Base-by-base conservation (phyloP, 1,140 invertebrate genomes). In the Diprion similis region DNA sequence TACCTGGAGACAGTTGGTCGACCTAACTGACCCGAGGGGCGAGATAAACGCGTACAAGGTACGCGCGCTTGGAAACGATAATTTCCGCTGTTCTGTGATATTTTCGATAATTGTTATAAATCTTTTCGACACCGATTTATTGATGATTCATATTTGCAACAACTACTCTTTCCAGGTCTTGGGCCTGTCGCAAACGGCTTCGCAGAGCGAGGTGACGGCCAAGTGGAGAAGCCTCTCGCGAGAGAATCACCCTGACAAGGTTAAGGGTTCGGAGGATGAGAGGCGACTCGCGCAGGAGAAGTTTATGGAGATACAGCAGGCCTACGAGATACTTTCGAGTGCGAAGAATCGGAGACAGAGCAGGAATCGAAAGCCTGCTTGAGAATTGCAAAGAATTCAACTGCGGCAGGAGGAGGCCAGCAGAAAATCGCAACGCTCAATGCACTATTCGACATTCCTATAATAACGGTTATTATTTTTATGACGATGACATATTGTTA, bases 221-320 rank as follows among this genome's bases (percentile, higher is more conserved):
- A 91, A 89, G 71, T 99, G 96, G 92, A 86, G 95, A 68, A 89
- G 90, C 47, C 86, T 99, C 0, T 96, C 95, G 0, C 91, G 94
- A n/a, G 93, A 97, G 84, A 93, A 93, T 86, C 97, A 99, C 89
- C 97, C 97, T 0, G 97, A 99, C 80, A 97, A 96, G 86, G 92
- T 94, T 6, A 95, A 95, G 83, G 93, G 95, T 78, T 89, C 91
- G 1, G 84, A 87, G 1, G 85, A 88, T 0, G 90, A 92, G 73
- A 88, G 90, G 11, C 85, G 87, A 11, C 88, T 86, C 8, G 96
- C 95, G 1, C 94, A 98, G 82, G 93, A 96, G 79, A 93, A 90
- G 72, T 99, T 98, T 81, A 95, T 98, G 89, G 95, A 98, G 82
- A 96, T 98, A 75, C 96, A 98, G 82, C 92, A 96, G 84, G 96